These are phyloP conservation scores for Poeciliopsis retropinna DNA, from an alignment of 2,113 vertebrate genomes.

Conservation along the genomic window DNA sequence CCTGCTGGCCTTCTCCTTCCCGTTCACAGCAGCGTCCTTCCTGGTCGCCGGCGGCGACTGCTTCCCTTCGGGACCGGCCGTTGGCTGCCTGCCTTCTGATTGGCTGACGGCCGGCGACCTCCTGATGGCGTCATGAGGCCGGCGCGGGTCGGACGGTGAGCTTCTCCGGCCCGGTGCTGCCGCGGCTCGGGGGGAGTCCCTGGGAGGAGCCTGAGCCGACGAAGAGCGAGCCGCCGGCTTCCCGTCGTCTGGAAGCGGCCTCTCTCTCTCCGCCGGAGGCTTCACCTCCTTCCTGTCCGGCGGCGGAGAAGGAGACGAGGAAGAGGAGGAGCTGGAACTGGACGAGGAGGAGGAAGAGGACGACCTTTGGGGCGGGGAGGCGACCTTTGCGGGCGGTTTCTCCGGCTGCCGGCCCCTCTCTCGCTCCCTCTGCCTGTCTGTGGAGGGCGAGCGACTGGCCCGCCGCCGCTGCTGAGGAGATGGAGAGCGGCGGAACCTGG, in stretches of 20 bases:
- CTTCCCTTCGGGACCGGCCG: constrained; percentile 22
- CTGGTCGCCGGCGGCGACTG: background rate
- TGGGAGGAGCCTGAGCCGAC: constrained; percentile 35
- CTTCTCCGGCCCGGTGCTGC: constrained; percentile 6
- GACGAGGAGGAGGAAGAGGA: constrained; percentile 72
- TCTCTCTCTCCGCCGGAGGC: constrained; percentile 11
- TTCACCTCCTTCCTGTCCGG: constrained; percentile 38
- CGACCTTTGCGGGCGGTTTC: constrained; percentile 39
- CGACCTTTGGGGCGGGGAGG: constrained; percentile 44
- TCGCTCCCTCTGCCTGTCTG: constrained; percentile 41
- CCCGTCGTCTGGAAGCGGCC: constrained; percentile 23
- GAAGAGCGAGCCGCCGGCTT: constrained; percentile 32
- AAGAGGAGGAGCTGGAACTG: constrained; percentile 66
- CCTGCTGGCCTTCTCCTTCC: constrained; percentile 55
- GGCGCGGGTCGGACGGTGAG: constrained; percentile 9
- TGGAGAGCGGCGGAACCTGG: constrained; percentile 68
- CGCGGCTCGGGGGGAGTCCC: constrained; percentile 28
- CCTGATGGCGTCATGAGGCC: background rate
- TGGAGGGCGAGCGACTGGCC: constrained; percentile 72
- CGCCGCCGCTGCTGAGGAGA: constrained; percentile 60
- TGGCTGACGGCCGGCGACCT: constrained; percentile 48
- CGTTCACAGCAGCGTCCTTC: constrained; percentile 53
- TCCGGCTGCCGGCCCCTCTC: constrained; percentile 39
- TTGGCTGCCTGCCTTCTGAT: constrained; percentile 35
- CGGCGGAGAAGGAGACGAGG: constrained; percentile 52